phyloP scores from a whole-genome alignment of 2,797 vertebrate species.

The Lacerta agilis region DNA sequence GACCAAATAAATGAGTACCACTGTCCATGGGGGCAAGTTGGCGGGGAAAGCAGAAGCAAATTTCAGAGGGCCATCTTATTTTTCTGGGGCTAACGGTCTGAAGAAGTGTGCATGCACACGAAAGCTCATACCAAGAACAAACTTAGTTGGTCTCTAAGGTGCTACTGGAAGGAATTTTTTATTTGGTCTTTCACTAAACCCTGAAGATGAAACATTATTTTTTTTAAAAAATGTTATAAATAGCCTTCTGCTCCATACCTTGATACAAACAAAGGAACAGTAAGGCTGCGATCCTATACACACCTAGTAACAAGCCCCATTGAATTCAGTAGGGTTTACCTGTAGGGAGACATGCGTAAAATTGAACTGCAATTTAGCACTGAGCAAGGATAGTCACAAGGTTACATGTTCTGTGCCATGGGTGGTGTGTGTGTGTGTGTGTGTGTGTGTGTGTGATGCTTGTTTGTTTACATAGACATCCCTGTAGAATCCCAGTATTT shows the following conservation, averaged over 20 bases:
- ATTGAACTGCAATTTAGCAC: background rate
- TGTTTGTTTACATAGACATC: background rate
- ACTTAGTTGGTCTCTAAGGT: no score
- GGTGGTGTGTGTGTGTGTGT: background rate
- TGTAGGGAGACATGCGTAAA: background rate
- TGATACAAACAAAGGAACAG: background rate
- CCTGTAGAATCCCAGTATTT: background rate
- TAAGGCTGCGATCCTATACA: no score
- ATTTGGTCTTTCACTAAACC: background rate
- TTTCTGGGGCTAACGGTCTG: background rate
- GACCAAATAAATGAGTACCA: constrained; percentile 36
- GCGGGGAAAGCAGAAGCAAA: constrained; percentile 18
- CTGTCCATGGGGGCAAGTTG: rapidly evolving
- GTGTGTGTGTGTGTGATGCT: background rate
- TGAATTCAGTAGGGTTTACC: background rate
- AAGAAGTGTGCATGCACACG: no score
- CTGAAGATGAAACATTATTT: background rate
- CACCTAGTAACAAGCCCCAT: no score
- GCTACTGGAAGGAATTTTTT: no score
- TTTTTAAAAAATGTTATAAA: background rate
- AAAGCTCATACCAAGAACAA: no score
- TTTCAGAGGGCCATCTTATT: constrained; percentile 11
- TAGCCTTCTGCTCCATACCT: background rate
- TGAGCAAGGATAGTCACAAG: background rate
- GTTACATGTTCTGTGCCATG: background rate